Conservation (phyloP, 1,140 invertebrate genomes). For the Drosophila ananassae region DNA sequence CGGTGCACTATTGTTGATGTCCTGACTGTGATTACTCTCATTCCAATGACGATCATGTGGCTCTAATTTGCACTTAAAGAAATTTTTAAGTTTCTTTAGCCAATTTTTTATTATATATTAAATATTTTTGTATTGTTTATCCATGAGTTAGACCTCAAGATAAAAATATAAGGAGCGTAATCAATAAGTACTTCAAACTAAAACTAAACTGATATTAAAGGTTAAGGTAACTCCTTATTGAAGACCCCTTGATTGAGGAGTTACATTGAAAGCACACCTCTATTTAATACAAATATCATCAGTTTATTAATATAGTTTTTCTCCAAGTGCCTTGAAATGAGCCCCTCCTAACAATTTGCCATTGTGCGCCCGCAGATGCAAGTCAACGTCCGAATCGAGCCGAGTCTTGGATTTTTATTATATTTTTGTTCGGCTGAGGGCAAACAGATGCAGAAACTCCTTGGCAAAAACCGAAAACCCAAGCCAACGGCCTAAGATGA, state of each 20-base stretch:
- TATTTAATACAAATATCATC: neutral
- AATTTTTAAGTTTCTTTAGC: neutral
- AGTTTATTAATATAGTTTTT: neutral
- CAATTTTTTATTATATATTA: neutral
- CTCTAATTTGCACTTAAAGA: constrained; percentile 20
- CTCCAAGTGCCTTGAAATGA: constrained; percentile 21
- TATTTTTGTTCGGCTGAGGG: constrained; percentile 38
- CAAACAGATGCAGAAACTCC: constrained; percentile 65
- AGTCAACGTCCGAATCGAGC: constrained; percentile 72
- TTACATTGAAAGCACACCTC: neutral
- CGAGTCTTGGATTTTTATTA: constrained; percentile 2
- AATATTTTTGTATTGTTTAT: neutral
- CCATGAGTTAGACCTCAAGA: too few species aligned
- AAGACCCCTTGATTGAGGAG: too few species aligned
- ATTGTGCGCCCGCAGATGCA: constrained; percentile 78
- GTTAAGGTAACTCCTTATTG: too few species aligned
- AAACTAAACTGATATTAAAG: too few species aligned
- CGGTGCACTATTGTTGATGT: constrained; percentile 69
- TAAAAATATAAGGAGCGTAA: too few species aligned
- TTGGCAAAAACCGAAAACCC: constrained; percentile 61
- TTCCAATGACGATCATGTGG: constrained; percentile 42
- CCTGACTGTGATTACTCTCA: constrained; percentile 66
- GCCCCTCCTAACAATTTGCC: constrained; percentile 28
- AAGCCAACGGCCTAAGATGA: constrained; percentile 44
- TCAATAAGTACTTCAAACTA: too few species aligned